Base-by-base conservation (phyloP, 1,140 invertebrate species). In the Oryzaephilus surinamensis region DNA sequence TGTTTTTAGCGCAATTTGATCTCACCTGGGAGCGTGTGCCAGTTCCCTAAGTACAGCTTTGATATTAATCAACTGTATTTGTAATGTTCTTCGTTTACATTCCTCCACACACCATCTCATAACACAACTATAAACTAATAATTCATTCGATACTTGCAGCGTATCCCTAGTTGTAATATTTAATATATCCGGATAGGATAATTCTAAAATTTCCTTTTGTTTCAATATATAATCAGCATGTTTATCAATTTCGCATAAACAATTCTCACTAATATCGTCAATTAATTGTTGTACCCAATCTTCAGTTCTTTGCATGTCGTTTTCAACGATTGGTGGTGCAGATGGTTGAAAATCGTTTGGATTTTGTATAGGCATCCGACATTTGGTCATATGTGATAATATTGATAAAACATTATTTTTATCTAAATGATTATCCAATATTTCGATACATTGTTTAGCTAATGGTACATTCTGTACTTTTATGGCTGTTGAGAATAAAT, bases 391-490 rank as follows among this genome's bases (percentile, higher is more conserved):
- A 15, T 50, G 46, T 5, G 39, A 29, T 20, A 55, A 40, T 20
- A 60, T 49, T 19, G 43, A 47, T 4, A 61, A 39, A 2, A 53
- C 50, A 15, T 55, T 58, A 14, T 46, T 45, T 16, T 38, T 48
- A 20, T 55, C 39, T n/a, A 58, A 38, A 16, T 52, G 48, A 7
- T 46, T 36, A 32, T 57, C 48, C 16, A 61, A 40, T 21, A 46
- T 51, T 39, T 52, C 50, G 6, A 58, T 58, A 43, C 56, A 59
- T 24, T 58, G 51, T 30, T 58, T 58, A 8, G 55, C 52, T 23
- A 61, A 32, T 2, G 52, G 54, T 35, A 53, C 51, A 48, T 61
- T 55, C 35, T 56, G 45, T 13, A 55, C 34, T 21, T 43, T 48
- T n/a, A 59, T 43, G 3, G 51, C 55, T 1, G 57, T 58, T 5